Conservation (phyloP, 1,140 invertebrate genomes). For the Atta colombica region DNA sequence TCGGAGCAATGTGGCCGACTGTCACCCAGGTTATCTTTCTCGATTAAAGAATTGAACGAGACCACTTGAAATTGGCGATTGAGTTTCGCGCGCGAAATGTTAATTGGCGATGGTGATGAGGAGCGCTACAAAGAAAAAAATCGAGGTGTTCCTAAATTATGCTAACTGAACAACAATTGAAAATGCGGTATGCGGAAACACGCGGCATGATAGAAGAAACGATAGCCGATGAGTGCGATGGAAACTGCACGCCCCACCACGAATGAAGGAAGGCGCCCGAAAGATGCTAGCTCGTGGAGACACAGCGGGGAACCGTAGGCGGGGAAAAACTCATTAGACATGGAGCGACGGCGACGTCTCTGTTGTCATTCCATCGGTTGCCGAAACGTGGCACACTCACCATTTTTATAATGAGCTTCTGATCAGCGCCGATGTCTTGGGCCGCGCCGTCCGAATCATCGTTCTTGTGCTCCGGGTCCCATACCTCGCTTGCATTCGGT, state of each 20-base stretch:
- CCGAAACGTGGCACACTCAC: constrained; percentile 73
- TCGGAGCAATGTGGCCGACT: not conserved
- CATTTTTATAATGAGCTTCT: constrained; percentile 86
- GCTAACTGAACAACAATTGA: constrained; percentile 19
- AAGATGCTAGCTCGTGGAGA: not conserved
- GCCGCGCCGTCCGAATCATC: constrained; percentile 82
- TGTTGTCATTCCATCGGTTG: not conserved
- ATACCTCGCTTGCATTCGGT: constrained; percentile 81
- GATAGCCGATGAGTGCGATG: not conserved
- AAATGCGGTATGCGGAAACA: not conserved
- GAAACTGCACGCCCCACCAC: not conserved
- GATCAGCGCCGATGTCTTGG: constrained; percentile 84
- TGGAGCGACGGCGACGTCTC: not conserved
- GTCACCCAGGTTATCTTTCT: not conserved
- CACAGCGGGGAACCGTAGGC: too few species aligned
- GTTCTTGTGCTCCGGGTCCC: constrained; percentile 85
- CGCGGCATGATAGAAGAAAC: not conserved
- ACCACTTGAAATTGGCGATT: not conserved
- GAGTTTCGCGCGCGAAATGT: constrained; percentile 70
- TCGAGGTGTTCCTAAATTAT: constrained; percentile 28
- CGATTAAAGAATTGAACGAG: not conserved
- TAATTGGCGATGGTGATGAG: not conserved
- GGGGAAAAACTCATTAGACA: too few species aligned
- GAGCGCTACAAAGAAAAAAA: constrained; percentile 42
- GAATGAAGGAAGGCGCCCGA: not conserved